Conservation (phyloP, 64 coral and sea anemone species). For the Catalaphyllia jardinei region DNA sequence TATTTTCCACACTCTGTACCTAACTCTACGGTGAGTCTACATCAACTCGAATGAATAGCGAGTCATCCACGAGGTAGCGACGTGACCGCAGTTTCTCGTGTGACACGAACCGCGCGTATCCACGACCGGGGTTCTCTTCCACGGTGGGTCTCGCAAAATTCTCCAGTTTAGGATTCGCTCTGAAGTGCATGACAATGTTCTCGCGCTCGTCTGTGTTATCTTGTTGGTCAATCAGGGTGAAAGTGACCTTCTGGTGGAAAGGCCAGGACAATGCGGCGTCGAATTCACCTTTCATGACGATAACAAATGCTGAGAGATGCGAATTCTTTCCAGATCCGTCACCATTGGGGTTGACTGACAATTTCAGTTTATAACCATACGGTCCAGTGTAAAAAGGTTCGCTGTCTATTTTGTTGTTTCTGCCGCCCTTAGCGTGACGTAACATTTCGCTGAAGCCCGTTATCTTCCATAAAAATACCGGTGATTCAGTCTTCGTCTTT, state of each 20-base stretch:
- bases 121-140: constrained; percentile 28
- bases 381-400: constrained; percentile 42
- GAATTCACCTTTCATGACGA: constrained; percentile 63
- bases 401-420: constrained; percentile 19
- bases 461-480: constrained; percentile 35
- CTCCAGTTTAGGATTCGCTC: constrained; percentile 16
- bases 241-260: constrained; percentile 53
- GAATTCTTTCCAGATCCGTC: constrained; percentile 49
- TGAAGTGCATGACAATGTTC: constrained; percentile 47
- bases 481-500: neutral
- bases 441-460: constrained; percentile 13
- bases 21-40: neutral
- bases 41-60: constrained; percentile 49
- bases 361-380: constrained; percentile 60
- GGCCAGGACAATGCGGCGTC: constrained; percentile 60
- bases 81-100: constrained; percentile 35
- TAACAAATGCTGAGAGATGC: constrained; percentile 54
- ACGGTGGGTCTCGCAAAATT: constrained; percentile 34
- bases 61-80: constrained; percentile 48
- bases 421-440: constrained; percentile 11
- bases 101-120: constrained; percentile 44
- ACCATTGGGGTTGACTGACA: constrained; percentile 40
- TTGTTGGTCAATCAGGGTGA: constrained; percentile 58
- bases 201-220: constrained; percentile 2
- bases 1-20: too few species aligned